Conservation (phyloP, 2,113 vertebrate species). For the Myotis lucifugus region DNA sequence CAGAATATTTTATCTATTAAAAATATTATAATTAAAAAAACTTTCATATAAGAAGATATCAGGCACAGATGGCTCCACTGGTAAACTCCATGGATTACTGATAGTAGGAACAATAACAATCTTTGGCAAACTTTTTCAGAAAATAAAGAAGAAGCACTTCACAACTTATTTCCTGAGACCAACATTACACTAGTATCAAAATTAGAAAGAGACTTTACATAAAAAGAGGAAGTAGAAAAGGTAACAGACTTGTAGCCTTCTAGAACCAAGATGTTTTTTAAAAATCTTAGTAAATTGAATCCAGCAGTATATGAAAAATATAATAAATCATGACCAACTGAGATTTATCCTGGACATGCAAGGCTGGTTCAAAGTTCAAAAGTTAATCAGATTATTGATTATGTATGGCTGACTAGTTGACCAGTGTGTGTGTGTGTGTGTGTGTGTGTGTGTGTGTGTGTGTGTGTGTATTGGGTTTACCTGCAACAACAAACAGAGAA, state of each 20-base stretch:
- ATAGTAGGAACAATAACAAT: background rate
- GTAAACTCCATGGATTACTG: background rate
- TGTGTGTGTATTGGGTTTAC: background rate
- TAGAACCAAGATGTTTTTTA: background rate
- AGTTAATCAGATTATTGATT: background rate
- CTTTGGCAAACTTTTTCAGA: background rate
- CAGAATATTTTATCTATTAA: background rate
- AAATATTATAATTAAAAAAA: background rate
- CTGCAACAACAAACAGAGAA: background rate
- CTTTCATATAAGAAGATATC: background rate
- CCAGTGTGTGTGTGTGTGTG: no score
- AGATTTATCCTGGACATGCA: background rate
- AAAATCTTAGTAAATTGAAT: background rate
- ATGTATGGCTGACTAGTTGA: background rate
- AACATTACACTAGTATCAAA: background rate
- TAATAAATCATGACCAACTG: background rate
- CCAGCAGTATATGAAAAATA: background rate
- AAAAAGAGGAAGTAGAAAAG: background rate
- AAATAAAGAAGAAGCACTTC: background rate
- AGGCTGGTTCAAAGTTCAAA: background rate
- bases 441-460: background rate
- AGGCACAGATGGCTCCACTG: background rate
- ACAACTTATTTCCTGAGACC: background rate
- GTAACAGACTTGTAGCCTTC: background rate
- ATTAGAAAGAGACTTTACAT: background rate